Percentiles rank a stretch among this genome's conserved stretches.
These are phyloP conservation scores for Microchirus variegatus DNA, from an alignment of 2,797 vertebrate species.

Conservation along the genomic window DNA sequence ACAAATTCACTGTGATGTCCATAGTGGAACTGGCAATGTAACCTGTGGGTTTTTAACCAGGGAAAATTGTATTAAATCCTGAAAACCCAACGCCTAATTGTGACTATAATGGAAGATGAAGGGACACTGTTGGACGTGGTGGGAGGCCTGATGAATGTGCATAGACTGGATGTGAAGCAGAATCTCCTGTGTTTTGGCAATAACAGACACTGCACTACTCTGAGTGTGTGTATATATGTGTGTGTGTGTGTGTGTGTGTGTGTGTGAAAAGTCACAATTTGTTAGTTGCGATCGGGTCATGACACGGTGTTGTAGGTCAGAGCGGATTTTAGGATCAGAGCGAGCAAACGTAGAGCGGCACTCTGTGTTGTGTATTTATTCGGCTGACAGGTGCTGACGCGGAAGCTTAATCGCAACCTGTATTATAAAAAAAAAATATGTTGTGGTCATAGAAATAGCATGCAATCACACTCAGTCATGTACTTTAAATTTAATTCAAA, in stretches of 20 bases:
- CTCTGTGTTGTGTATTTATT: not conserved
- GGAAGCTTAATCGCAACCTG: not conserved
- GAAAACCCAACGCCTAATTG: conserved; percentile 66
- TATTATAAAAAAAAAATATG: not conserved
- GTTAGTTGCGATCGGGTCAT: conserved; percentile 29
- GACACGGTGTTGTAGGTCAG: conserved; percentile 14
- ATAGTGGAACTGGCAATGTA: conserved; percentile 52
- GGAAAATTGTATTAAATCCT: conserved; percentile 64
- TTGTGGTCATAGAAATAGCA: conserved; percentile 10
- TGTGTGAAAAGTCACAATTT: conserved; percentile 54
- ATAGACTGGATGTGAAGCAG: conserved; percentile 47
- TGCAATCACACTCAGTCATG: not conserved
- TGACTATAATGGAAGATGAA: conserved; percentile 76
- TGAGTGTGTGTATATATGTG: not conserved
- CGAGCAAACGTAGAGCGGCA: conserved; percentile 7
- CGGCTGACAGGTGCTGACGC: conserved; percentile 12
- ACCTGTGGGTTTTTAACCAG: conserved; percentile 43
- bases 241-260: not conserved
- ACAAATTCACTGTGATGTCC: conserved; percentile 38
- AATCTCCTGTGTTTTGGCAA: conserved; percentile 54
- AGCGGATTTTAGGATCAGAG: not conserved
- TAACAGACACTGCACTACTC: conserved; percentile 36
- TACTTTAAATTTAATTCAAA: conserved; percentile 7
- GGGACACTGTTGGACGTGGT: conserved; percentile 62
- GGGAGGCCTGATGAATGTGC: conserved; percentile 60